Percentiles rank a stretch among this genome's conserved stretches.
Evolutionary conservation across 2,888 invertebrate genomes (phyloP).

Genomic region (Zele albiditarsus): DNA sequence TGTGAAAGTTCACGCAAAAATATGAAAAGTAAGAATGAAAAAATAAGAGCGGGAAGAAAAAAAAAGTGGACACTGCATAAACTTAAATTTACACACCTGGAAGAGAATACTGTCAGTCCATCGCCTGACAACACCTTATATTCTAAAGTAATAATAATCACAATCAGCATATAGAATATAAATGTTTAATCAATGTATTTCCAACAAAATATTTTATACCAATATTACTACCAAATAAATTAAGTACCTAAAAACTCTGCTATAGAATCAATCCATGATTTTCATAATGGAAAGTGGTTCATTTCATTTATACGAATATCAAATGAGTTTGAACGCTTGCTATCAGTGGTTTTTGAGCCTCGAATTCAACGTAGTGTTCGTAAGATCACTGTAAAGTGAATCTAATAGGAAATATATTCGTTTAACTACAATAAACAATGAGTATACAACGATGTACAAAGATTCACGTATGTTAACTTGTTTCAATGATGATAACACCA

Average conservation of each 20-base stretch:
- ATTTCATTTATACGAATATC: background rate
- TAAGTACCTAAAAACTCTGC: background rate
- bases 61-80: background rate
- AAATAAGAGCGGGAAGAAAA: background rate
- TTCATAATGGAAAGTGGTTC: background rate
- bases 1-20: background rate
- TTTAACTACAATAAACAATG: slow-evolving; percentile 1
- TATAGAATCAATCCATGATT: background rate
- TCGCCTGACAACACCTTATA: background rate
- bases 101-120: background rate
- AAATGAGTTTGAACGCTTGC: slow-evolving; percentile 21
- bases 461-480: background rate
- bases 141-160: background rate
- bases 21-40: background rate
- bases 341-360: slow-evolving; percentile 20
- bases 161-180: slow-evolving; percentile 40
- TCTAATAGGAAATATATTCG: slow-evolving; percentile 16
- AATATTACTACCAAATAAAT: slow-evolving; percentile 51
- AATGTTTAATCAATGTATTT: slow-evolving; percentile 48
- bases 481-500: slow-evolving; percentile 29
- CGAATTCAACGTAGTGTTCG: slow-evolving; percentile 29
- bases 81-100: background rate
- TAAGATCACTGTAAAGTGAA: slow-evolving; percentile 29
- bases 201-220: slow-evolving; percentile 48
- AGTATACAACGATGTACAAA: background rate